Base-by-base conservation (phyloP, 2,797 vertebrate genomes). In the Mus caroli region DNA sequence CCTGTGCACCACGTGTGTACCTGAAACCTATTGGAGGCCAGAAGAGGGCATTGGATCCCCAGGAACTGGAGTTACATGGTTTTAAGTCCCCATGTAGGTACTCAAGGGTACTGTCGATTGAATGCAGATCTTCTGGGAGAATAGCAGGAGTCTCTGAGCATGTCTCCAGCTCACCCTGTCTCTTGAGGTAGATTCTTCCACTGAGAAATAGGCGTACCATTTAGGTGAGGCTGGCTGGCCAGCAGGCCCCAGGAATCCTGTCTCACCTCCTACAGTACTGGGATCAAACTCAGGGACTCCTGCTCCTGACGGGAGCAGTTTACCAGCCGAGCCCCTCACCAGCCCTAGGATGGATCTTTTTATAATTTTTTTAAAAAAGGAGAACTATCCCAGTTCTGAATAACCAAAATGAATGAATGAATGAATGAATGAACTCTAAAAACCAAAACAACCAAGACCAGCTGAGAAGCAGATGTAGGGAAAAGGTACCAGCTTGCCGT, bases 341-440 rank as follows among this genome's bases (percentile, higher is more conserved):
- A 22, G 62, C 31, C 31, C 37, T 34, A 24, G 43, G 19, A 62
- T 17, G 88, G 80, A 12, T 50, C 54, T 84, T 84, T 62, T 40
- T 62, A 78, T 86, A 90, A 77, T 73, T 52, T n/a, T n/a, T n/a
- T n/a, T n/a, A 94, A 93, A 58, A 90, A 92, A 88, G 69, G 79
- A 10, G 54, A 64, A 88, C 7, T 77, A 67, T 69, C 17, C 24
- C 24, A 62, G 37, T 62, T 31, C 26, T 5, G 26, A 50, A 54
- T n/a, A 62, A 40, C n/a, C n/a, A 40, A 82, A 62, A 19, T 26
- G 11, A 26, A 71, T 71, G 40, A 26, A 71, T 71, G 40, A 56
- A n/a, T 3, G 37, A 60, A 76, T 26, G 11, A 40, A 28, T 28
- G 20, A 40, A 46, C 31, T 83, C n/a, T 82, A 14, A 11, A 11